Percentiles rank a stretch among this genome's conserved stretches.
Conservation (phyloP, 2,113 vertebrate species). For the Melozone crissalis region DNA sequence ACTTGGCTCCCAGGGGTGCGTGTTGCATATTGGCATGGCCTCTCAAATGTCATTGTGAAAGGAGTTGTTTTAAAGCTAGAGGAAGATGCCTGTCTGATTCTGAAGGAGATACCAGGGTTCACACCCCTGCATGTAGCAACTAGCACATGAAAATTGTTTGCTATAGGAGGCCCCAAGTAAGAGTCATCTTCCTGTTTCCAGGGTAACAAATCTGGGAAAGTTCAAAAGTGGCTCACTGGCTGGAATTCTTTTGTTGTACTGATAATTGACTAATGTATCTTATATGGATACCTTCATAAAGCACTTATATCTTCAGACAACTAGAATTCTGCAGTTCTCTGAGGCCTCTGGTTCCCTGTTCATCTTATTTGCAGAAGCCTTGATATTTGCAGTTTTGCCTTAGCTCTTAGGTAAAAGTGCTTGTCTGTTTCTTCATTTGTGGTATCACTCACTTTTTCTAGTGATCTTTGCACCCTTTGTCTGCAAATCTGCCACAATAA, state of each 20-base stretch:
- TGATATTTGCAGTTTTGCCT: neutral
- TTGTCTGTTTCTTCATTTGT: neutral
- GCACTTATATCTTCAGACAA: neutral
- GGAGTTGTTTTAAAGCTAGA: neutral
- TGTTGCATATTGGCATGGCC: rapidly evolving
- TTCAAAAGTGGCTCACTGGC: neutral
- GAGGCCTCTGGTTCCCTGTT: neutral
- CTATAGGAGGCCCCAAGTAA: neutral
- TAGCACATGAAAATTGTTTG: rapidly evolving
- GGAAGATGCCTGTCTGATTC: neutral
- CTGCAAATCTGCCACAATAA: neutral
- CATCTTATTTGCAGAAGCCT: neutral
- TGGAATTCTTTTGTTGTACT: neutral
- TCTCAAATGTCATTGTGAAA: neutral
- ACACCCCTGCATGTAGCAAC: neutral
- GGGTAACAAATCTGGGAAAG: neutral
- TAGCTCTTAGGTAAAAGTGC: neutral
- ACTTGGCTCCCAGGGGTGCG: rapidly evolving
- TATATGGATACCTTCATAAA: neutral
- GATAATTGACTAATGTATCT: neutral
- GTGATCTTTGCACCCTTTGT: neutral
- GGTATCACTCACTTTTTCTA: neutral
- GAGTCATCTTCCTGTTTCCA: neutral
- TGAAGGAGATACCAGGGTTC: neutral
- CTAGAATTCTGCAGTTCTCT: neutral